phyloP scores from a whole-genome alignment of 2,888 invertebrate species.

The Tetragonisca angustula region DNA sequence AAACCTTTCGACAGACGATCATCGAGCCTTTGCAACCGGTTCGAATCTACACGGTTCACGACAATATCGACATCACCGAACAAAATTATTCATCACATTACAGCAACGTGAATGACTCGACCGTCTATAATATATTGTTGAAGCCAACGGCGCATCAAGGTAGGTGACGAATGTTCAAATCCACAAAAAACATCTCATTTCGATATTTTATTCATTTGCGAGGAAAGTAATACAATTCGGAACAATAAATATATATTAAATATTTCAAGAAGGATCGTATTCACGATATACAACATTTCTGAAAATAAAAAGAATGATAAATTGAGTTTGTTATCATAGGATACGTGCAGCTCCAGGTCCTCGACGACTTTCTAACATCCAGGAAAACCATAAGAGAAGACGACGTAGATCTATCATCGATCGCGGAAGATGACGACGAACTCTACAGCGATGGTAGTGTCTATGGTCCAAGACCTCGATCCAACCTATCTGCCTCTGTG shows the following conservation, averaged over 20 bases:
- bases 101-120: slow-evolving; percentile 86
- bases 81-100: slow-evolving; percentile 87
- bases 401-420: slow-evolving; percentile 62
- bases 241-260: no score
- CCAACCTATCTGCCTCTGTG: slow-evolving; percentile 1
- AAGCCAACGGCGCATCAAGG: slow-evolving; percentile 77
- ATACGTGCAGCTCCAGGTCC: slow-evolving; percentile 86
- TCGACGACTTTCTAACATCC: slow-evolving; percentile 81
- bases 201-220: no score
- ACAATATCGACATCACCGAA: slow-evolving; percentile 90
- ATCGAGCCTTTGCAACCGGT: slow-evolving; percentile 87
- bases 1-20: slow-evolving; percentile 69
- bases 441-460: slow-evolving; percentile 74
- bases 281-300: no score
- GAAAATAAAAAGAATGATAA: background rate
- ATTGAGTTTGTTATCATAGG: slow-evolving; percentile 83
- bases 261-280: no score
- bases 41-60: slow-evolving; percentile 89
- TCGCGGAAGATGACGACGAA: slow-evolving; percentile 71
- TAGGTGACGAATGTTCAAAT: slow-evolving; percentile 46
- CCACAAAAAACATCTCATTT: no score
- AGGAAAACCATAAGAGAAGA: slow-evolving; percentile 44
- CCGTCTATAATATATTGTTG: slow-evolving; percentile 87
- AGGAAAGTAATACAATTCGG: no score
- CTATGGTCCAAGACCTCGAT: slow-evolving; percentile 55